Percentiles rank a stretch among this genome's conserved stretches.
phyloP scores from a whole-genome alignment of 2,113 vertebrate species.

The Channa maculata region DNA sequence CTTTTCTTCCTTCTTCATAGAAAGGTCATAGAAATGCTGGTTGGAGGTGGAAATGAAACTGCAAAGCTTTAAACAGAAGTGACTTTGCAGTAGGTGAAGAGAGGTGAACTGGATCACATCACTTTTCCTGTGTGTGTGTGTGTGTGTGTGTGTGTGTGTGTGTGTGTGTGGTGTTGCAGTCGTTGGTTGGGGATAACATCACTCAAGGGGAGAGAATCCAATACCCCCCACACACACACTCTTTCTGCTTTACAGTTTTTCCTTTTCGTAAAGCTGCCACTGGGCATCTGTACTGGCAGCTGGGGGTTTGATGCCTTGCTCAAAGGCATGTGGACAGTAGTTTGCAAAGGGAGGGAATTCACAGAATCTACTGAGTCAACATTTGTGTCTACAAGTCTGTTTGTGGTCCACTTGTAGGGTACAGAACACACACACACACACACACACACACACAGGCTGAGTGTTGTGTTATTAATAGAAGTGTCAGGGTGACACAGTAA shows the following conservation, averaged over 20 bases:
- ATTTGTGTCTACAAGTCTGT: background rate
- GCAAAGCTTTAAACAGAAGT: background rate
- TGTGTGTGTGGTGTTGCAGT: slow-evolving; percentile 48
- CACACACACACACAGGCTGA: slow-evolving; percentile 9
- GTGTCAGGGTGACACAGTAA: slow-evolving; percentile 59
- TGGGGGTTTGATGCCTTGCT: slow-evolving; percentile 13
- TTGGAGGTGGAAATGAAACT: slow-evolving; percentile 3
- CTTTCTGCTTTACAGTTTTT: slow-evolving; percentile 44
- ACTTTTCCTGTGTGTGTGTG: background rate
- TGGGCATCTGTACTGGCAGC: background rate
- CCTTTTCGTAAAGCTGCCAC: no score
- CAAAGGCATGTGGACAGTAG: background rate
- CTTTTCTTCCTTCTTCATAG: no score
- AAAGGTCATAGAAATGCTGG: background rate
- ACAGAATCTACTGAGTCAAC: background rate
- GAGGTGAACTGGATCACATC: slow-evolving; percentile 59
- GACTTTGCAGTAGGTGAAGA: slow-evolving; percentile 58
- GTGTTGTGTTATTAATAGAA: slow-evolving; percentile 65
- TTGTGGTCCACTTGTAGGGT: background rate
- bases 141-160: slow-evolving; percentile 36
- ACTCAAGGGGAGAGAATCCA: slow-evolving; percentile 30
- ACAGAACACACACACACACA: slow-evolving; percentile 30
- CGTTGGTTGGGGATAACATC: slow-evolving; percentile 1
- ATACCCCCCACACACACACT: background rate
- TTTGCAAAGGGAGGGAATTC: background rate